Percentiles rank a stretch among this genome's conserved stretches.
phyloP scores from a whole-genome alignment of 2,888 invertebrate species.

The Agrochola macilenta region DNA sequence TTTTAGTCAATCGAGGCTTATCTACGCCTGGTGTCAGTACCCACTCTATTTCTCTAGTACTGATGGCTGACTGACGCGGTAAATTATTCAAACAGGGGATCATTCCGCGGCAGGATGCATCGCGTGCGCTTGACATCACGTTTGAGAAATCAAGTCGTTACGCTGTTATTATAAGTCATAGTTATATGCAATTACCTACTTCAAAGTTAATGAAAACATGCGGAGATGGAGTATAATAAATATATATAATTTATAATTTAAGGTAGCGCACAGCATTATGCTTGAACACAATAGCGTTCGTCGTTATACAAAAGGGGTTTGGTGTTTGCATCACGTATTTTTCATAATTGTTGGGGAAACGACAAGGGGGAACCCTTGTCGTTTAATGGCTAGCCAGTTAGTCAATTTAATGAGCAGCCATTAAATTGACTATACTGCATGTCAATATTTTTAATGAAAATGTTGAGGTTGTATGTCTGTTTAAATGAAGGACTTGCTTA shows the following conservation, averaged over 20 bases:
- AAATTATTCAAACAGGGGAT: not conserved
- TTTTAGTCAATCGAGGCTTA: not conserved
- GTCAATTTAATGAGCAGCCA: not conserved
- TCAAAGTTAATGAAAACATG: not conserved
- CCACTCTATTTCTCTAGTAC: not conserved
- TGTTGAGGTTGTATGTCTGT: not conserved
- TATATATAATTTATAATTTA: not conserved
- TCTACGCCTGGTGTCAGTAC: not conserved
- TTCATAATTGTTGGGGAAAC: not conserved
- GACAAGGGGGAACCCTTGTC: too few species aligned
- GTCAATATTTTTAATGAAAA: not conserved
- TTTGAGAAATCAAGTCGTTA: slow-evolving; percentile 12
- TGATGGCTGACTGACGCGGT: not conserved
- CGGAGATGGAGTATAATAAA: not conserved
- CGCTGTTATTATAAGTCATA: not conserved
- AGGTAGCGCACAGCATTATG: not conserved
- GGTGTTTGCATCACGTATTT: not conserved
- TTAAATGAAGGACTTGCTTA: not conserved
- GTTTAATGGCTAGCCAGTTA: not conserved
- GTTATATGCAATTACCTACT: slow-evolving; percentile 5
- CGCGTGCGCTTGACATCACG: slow-evolving; percentile 1
- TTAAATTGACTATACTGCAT: too few species aligned
- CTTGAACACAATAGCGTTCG: not conserved
- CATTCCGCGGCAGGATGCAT: not conserved
- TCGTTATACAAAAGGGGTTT: not conserved